Percentiles rank a stretch among this genome's conserved stretches.
phyloP scores from a whole-genome alignment of 1,140 invertebrate genomes.

The Oscheius sp. region DNA sequence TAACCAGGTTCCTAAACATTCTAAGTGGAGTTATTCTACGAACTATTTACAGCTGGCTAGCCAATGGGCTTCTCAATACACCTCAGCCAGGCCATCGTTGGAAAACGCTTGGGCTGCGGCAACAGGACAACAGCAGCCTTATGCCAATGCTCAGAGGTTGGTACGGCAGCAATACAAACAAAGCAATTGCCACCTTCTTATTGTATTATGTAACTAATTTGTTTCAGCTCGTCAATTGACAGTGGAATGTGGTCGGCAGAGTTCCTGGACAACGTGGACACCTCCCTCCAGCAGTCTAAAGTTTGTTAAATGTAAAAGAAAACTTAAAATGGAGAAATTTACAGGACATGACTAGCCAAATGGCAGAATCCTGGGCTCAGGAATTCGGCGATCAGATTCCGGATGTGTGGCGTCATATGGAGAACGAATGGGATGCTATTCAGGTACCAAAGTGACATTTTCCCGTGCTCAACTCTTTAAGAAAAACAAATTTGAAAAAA shows the following conservation, averaged over 20 bases:
- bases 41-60: slow-evolving; percentile 8
- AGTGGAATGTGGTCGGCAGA: slow-evolving; percentile 33
- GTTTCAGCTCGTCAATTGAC: not conserved
- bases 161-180: too few species aligned
- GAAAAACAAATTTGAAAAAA: too few species aligned
- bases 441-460: not conserved
- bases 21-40: not conserved
- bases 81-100: not conserved
- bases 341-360: not conserved
- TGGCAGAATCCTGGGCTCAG: slow-evolving; percentile 13
- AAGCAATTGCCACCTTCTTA: not conserved
- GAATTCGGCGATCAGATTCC: not conserved
- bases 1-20: not conserved
- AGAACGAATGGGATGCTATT: slow-evolving; percentile 6
- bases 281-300: not conserved
- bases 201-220: not conserved
- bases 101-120: slow-evolving; percentile 19
- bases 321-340: not conserved
- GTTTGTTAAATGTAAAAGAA: slow-evolving; percentile 5
- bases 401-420: slow-evolving; percentile 18
- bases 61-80: slow-evolving; percentile 23
- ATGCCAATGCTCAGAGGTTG: not conserved
- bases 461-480: too few species aligned
- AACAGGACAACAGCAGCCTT: not conserved
- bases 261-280: slow-evolving; percentile 28